These are phyloP conservation scores for Cyanoramphus novaezelandiae DNA, from an alignment of 2,113 vertebrate genomes.

Conservation along the genomic window DNA sequence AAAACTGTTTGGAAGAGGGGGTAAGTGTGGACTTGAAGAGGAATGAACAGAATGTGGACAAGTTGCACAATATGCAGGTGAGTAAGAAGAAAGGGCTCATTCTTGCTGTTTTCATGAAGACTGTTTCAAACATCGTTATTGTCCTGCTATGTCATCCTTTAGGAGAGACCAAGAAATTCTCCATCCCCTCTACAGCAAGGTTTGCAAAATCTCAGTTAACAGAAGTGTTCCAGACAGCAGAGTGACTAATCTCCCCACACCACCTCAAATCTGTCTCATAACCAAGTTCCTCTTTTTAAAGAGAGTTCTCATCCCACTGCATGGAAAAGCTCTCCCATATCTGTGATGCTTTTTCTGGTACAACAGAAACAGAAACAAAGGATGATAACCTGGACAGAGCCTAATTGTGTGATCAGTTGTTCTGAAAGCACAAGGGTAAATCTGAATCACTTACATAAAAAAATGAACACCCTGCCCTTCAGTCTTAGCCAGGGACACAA, in stretches of 20 bases:
- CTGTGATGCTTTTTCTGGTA: not conserved
- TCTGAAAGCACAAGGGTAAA: not conserved
- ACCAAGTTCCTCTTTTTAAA: constrained; percentile 21
- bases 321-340: not conserved
- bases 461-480: not conserved
- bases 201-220: not conserved
- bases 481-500: not conserved
- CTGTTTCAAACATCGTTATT: not conserved
- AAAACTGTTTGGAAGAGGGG: not conserved
- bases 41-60: not conserved
- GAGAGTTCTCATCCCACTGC: not conserved
- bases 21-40: not conserved
- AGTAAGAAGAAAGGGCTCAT: not conserved
- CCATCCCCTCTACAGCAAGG: not conserved
- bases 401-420: fast-evolving
- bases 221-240: constrained; percentile 27
- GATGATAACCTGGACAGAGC: not conserved
- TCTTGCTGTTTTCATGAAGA: not conserved
- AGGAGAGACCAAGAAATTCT: not conserved
- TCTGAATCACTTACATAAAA: not conserved
- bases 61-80: not conserved
- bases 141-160: not conserved
- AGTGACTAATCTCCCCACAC: constrained; percentile 23
- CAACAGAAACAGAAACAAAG: constrained; percentile 13
- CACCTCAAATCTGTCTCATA: constrained; percentile 18